Evolutionary conservation across 2,888 invertebrate species (phyloP), one percentile per base, ranked within the genome.

Genomic region (Linyphia triangularis): DNA sequence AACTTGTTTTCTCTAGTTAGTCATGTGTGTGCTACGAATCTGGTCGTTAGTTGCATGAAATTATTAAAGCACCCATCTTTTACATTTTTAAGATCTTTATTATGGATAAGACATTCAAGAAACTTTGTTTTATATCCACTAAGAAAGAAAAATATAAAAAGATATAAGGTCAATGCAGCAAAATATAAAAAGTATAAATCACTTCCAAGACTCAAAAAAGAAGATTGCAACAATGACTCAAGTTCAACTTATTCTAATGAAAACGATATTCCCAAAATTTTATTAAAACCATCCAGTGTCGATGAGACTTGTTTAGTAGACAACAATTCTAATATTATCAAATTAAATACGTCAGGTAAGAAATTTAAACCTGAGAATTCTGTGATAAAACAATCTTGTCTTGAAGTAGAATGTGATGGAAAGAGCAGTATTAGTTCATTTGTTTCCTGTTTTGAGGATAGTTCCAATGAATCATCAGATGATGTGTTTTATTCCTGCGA

Each of bases 401-500:
- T 10, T 22, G 33, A n/a, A 86, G 79, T n/a, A 33, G 22, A 10
- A n/a, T n/a, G n/a, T n/a, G n/a, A n/a, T n/a, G n/a, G n/a, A n/a
- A n/a, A n/a, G n/a, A 57, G 26, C 7, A 79, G 72, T 43, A 30
- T 72, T 26, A 73, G 57, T 79, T 86, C 85, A 26, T 79, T 30
- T 33, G 26, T 30, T 19, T 63, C 85, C 13, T 73, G 85, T 37
- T n/a, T 51, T 1, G 51, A 10, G 5, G 4, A 51, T 51, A n/a
- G 7, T 40, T 28, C 78, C 70, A 9, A 51, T 26, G 28, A 26
- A 24, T n/a, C 26, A 22, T 33, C 79, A 4, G 82, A 82, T 28
- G 79, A 85, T 28, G 22, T 16, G 2, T 79, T 65, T 72, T 73
- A 72, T 51, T 86, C 85, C 0, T 79, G 79, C 67, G 79, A 79